phyloP scores from a whole-genome alignment of 1,140 invertebrate species.

The Megalonaias nervosa region DNA sequence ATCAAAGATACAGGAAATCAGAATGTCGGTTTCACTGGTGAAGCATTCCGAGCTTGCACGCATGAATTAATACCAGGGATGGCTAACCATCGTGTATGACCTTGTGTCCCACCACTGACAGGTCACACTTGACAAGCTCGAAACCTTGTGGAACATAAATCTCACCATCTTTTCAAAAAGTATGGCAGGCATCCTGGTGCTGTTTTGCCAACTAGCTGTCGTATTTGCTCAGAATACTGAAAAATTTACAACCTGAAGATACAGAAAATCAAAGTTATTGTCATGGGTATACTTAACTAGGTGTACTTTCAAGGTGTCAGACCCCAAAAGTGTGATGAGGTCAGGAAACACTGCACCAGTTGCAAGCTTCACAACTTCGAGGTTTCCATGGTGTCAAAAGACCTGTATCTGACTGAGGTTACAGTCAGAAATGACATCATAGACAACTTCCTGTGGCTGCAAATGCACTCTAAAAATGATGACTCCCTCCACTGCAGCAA shows the following conservation, averaged over 20 bases:
- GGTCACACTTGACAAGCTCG: background rate
- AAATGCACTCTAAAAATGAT: constrained; percentile 6
- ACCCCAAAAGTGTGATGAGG: constrained; percentile 16
- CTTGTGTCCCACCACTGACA: constrained; percentile 1
- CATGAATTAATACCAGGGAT: background rate
- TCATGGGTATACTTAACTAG: constrained; percentile 26
- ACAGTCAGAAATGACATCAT: background rate
- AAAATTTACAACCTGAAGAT: constrained; percentile 27
- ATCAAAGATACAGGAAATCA: background rate
- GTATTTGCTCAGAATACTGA: background rate
- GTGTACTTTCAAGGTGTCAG: constrained; percentile 16
- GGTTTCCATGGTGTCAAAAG: background rate
- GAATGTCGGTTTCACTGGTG: constrained; percentile 10
- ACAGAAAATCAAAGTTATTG: constrained; percentile 17
- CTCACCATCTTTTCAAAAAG: constrained; percentile 7
- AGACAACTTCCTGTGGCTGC: constrained; percentile 17
- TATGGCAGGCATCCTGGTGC: constrained; percentile 22
- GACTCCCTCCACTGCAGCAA: background rate
- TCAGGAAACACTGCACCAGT: background rate
- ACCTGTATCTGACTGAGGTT: background rate
- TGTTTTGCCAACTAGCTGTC: constrained; percentile 9
- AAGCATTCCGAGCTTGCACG: background rate
- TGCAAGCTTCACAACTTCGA: background rate
- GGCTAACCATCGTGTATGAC: constrained; percentile 12
- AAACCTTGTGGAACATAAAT: constrained; percentile 24